Conservation (phyloP, 2,113 vertebrate species). For the Strix aluco region DNA sequence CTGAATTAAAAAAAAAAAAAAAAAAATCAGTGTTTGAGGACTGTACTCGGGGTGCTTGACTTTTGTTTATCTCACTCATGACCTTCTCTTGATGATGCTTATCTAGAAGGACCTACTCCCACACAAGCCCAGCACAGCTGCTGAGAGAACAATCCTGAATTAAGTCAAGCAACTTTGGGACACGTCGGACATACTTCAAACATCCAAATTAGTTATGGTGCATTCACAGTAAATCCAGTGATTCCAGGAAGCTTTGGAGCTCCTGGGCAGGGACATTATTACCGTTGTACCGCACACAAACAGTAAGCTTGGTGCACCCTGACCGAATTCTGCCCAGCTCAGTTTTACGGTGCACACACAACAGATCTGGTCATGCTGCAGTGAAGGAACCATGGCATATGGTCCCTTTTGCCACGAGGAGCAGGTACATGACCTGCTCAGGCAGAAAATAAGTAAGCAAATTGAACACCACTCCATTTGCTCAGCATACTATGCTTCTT, state of each 20-base stretch:
- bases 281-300: neutral
- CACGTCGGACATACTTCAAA: rapidly evolving
- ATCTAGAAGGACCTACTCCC: neutral
- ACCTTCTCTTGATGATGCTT: neutral
- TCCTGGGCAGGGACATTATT: neutral
- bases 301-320: neutral
- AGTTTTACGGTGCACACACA: neutral
- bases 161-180: neutral
- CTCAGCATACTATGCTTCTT: neutral
- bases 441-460: conserved; percentile 35
- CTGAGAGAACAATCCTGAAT: neutral
- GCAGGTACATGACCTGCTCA: neutral
- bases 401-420: neutral
- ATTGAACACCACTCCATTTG: neutral
- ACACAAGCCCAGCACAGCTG: neutral
- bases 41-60: neutral
- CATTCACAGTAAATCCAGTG: neutral
- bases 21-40: neutral
- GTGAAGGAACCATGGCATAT: neutral
- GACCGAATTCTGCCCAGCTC: neutral
- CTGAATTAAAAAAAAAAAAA: neutral
- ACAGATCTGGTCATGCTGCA: neutral
- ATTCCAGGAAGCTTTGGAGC: neutral
- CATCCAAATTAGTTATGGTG: neutral
- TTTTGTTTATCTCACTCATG: neutral